A percentile compares a stretch with the other conserved stretches of the same genome.
Evolutionary conservation across 2,888 invertebrate species (phyloP).

Genomic region (Lottia scabra): DNA sequence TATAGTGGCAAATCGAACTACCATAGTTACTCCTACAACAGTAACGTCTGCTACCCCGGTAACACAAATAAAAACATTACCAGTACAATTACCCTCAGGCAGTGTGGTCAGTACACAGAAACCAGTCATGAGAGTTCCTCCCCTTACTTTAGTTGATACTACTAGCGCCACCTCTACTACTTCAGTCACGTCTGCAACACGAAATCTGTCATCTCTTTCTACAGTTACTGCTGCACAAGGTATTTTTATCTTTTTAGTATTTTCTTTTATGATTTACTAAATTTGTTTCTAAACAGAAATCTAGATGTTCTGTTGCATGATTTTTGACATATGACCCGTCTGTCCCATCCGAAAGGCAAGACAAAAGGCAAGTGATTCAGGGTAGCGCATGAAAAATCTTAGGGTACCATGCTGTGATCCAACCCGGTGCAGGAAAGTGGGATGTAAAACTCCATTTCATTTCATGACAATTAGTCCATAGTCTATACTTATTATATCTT

Average conservation of each 20-base stretch:
- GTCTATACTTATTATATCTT: too few relatives aligned
- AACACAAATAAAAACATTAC: conserved; percentile 42
- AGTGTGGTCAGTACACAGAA: conserved; percentile 36
- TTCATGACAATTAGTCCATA: too few relatives aligned
- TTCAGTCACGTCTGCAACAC: background rate
- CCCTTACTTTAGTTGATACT: conserved; percentile 45
- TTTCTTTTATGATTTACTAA: too few relatives aligned
- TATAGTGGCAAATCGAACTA: background rate
- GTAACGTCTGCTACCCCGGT: conserved; percentile 32
- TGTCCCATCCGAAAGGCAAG: too few relatives aligned
- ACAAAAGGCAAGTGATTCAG: too few relatives aligned
- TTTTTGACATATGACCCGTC: too few relatives aligned
- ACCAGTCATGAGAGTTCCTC: conserved; percentile 63
- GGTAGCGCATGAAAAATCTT: too few relatives aligned
- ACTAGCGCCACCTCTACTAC: conserved; percentile 4
- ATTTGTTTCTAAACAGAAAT: too few relatives aligned
- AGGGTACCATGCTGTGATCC: too few relatives aligned
- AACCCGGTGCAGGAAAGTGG: too few relatives aligned
- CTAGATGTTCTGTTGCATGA: too few relatives aligned
- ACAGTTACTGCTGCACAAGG: conserved; percentile 3
- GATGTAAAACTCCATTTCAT: too few relatives aligned
- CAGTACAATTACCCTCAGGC: conserved; percentile 39
- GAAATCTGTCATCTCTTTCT: background rate
- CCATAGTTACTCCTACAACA: conserved; percentile 10
- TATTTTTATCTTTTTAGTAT: background rate